Base-by-base conservation (phyloP, 2,888 invertebrate genomes). In the Beris morrisii region DNA sequence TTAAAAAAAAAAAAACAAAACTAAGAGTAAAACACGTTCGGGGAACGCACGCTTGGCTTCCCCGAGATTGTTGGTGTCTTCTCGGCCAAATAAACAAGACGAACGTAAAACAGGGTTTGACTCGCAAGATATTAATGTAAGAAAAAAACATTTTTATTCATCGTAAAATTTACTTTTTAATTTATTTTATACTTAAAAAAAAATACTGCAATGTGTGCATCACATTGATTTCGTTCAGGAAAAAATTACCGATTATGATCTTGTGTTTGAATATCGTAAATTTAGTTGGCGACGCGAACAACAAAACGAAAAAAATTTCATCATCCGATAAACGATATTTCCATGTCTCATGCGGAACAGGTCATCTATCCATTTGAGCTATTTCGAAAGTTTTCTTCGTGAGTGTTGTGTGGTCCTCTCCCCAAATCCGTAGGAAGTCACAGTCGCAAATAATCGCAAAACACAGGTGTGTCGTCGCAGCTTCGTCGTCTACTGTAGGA, bases 121-220 rank as follows among this genome's bases (percentile, higher is more conserved):
- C 46, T 65, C 64, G 64, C 63, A 64, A 68, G 66, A 66, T 30
- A 30, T 38, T 69, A 67, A 69, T 69, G 69, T 69, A 69, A 69
- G 69, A 58, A 69, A 64, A 61, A 50, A 52, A 64, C 64, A 66
- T 58, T 69, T 68, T 68, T 69, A 66, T 69, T 69, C 64, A 66
- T 61, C 69, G 66, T 64, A 65, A 46, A 65, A 46, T 64, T 65
- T 57, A 48, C 63, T 67, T 59, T 55, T 65, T 54, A 55, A n/a
- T 59, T 59, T 46, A 15, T 72, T 72, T 68, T 64, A 68, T 66
- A 38, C 32, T 5, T 32, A 7, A 7, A 32, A 32, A 5, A 32
- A n/a, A n/a, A n/a, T 2, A 22, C 22, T 38, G 9, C 1, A 38
- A 38, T 38, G 38, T 38, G 38, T 38, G 38, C 38, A 7, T 3